Base-by-base conservation (phyloP, 2,113 vertebrate genomes). In the Microcebus griseorufus region DNA sequence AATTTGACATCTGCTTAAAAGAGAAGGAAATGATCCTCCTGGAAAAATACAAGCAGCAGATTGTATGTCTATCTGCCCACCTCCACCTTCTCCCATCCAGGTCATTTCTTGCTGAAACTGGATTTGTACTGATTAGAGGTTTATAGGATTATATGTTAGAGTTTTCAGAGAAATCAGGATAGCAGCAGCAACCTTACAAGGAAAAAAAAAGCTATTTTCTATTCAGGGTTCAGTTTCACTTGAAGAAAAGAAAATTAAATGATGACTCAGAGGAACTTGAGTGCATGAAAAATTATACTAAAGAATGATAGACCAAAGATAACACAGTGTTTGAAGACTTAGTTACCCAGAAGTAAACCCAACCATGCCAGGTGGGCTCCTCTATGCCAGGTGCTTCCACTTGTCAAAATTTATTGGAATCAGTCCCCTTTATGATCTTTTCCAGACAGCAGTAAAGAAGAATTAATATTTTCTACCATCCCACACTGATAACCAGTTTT, bases 61-160 rank as follows among this genome's bases (percentile, higher is more conserved):
- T 34, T 93, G 22, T 86, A 14, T 85, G 95, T 81, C 13, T 88
- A 95, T 39, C 72, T 94, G 78, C 81, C 48, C 42, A 94, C 34
- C 39, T 94, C 34, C n/a, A 81, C 58, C 78, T 86, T 94, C 84
- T 96, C 42, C 85, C 34, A 27, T 55, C 81, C 69, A 29, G 79
- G 62, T 13, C 58, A 78, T 37, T 95, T 97, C 60, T 88, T 94
- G 75, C 10, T 97, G 91, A 97, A 98, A 94, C 80, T 53, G 55
- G 5, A 88, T 95, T 98, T 96, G 73, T 94, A 58, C 87, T 93
- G 62, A 97, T 94, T 90, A 97, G 79, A 97, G 64, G 20, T 65
- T 93, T 42, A 39, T 73, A 94, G 76, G 22, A 34, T 89, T 51
- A 12, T 88, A 90, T 62, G 25, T 42, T 94, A 90, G 55, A 42